A percentile compares a stretch with the other conserved stretches of the same genome.
These are phyloP conservation scores for Forbesichthys agassizii DNA, from an alignment of 2,113 vertebrate genomes.

Conservation along the genomic window DNA sequence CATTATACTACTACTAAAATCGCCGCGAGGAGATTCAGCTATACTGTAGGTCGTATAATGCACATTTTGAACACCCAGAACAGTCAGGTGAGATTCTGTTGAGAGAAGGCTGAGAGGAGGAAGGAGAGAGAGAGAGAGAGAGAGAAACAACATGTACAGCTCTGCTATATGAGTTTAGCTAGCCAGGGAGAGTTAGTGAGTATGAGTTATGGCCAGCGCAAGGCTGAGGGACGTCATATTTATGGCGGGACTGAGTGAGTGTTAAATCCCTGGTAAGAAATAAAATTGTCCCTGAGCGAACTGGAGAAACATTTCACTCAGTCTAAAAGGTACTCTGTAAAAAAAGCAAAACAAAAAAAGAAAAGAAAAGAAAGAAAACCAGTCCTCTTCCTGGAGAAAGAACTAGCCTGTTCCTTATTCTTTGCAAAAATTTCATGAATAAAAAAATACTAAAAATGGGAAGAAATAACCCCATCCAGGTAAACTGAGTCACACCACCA, in stretches of 20 bases:
- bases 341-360: conserved; percentile 62
- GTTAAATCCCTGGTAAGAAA: conserved; percentile 99
- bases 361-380: conserved; percentile 73
- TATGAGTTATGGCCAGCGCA: conserved; percentile 88
- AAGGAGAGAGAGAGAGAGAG: conserved; percentile 48
- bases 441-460: conserved; percentile 21
- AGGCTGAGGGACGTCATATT: conserved; percentile 90
- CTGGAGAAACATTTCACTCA: conserved; percentile 99
- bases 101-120: too few relatives aligned
- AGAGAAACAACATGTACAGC: conserved; percentile 72
- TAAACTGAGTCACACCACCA: conserved; percentile 66
- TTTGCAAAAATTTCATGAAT: conserved; percentile 45
- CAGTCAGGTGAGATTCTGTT: conserved; percentile 61
- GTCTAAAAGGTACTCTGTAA: conserved; percentile 95
- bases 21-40: conserved; percentile 65
- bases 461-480: conserved; percentile 38
- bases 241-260: conserved; percentile 96
- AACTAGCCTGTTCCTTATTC: conserved; percentile 73
- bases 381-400: conserved; percentile 91
- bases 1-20: conserved; percentile 57
- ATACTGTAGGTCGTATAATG: conserved; percentile 33
- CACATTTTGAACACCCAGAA: conserved; percentile 64
- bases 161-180: conserved; percentile 83
- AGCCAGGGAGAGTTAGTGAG: conserved; percentile 74
- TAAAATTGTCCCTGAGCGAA: conserved; percentile 97